Evolutionary conservation across 2,113 vertebrate genomes (phyloP).

Genomic region (Microcebus lehilahytsara): DNA sequence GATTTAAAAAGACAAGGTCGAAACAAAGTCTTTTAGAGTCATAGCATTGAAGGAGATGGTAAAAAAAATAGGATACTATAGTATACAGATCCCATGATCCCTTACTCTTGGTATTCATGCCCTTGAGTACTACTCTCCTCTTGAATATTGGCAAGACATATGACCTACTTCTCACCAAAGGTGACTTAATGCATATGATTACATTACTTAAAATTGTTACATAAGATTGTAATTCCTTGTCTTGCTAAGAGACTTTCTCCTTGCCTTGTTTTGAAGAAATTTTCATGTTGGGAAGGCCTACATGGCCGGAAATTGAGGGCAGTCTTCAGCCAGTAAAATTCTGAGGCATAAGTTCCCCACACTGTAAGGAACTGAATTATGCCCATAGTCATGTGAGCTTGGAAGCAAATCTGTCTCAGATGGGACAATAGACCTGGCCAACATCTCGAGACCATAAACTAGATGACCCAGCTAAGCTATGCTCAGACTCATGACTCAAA

Average conservation of each 20-base stretch:
- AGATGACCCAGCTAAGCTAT: neutral
- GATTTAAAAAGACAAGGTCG: neutral
- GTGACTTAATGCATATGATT: neutral
- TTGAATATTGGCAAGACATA: neutral
- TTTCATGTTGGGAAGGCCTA: neutral
- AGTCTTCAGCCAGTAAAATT: neutral
- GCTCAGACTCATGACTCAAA: neutral
- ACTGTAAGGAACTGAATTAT: neutral
- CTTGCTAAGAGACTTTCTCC: neutral
- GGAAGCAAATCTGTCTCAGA: neutral
- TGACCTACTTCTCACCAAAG: neutral
- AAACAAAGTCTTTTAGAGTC: neutral
- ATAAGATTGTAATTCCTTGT: neutral
- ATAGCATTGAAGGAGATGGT: neutral
- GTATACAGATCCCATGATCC: neutral
- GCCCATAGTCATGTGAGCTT: neutral
- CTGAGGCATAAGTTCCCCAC: neutral
- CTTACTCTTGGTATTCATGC: neutral
- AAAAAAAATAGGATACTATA: neutral
- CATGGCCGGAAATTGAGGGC: neutral
- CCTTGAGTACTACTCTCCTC: neutral
- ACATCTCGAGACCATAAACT: neutral
- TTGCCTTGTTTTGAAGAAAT: neutral
- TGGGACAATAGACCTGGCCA: neutral
- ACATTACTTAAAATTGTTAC: neutral